These are phyloP conservation scores for Hippocampus mohnikei DNA, from an alignment of 2,113 vertebrate genomes.

Conservation along the genomic window DNA sequence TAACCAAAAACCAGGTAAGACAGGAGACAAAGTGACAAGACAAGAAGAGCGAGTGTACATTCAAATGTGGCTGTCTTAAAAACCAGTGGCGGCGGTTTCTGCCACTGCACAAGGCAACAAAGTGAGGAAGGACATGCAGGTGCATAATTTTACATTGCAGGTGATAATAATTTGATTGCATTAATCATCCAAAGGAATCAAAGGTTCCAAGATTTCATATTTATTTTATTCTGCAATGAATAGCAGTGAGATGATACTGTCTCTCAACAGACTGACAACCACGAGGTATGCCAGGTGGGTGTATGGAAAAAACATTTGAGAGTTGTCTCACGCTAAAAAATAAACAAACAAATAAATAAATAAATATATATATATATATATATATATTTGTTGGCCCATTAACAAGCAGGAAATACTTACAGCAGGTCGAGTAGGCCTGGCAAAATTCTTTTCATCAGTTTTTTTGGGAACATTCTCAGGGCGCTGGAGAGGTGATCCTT, in stretches of 20 bases:
- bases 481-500: conserved; percentile 88
- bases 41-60: conserved; percentile 23
- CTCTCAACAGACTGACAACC: conserved; percentile 57
- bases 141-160: neutral
- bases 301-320: neutral
- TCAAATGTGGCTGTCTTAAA: conserved; percentile 44
- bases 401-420: conserved; percentile 71
- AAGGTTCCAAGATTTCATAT: neutral
- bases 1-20: neutral
- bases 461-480: conserved; percentile 86
- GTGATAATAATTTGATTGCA: neutral
- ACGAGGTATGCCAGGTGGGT: conserved; percentile 29
- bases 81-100: conserved; percentile 1
- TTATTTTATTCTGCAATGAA: conserved; percentile 20
- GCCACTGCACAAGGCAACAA: neutral
- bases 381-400: conserved; percentile 2
- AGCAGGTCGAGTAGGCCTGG: conserved; percentile 83
- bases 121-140: conserved; percentile 15
- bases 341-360: no score
- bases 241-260: neutral
- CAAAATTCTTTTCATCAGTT: conserved; percentile 87
- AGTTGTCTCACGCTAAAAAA: neutral
- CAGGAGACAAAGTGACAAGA: conserved; percentile 9
- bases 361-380: no score
- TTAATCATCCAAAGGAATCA: neutral